These are phyloP conservation scores for Phyllotreta striolata DNA, from an alignment of 2,888 invertebrate species.

Conservation along the genomic window DNA sequence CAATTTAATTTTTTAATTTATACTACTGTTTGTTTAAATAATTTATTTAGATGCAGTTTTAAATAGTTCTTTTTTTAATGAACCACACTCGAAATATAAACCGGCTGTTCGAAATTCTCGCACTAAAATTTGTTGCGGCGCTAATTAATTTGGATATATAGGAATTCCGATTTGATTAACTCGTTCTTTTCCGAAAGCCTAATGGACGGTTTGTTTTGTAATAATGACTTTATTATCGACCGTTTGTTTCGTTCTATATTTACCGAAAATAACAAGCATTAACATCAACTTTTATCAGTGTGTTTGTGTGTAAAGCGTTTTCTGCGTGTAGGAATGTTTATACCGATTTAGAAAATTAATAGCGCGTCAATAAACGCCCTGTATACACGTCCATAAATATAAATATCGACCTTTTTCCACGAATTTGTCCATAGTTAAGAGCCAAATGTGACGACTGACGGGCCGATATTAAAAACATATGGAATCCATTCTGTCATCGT, in stretches of 20 bases:
- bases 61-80: no score
- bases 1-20: no score
- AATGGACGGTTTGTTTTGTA: conserved; percentile 20
- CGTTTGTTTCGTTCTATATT: neutral
- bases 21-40: no score
- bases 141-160: conserved; percentile 25
- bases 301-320: neutral
- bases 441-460: conserved; percentile 35
- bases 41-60: no score
- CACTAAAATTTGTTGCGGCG: no score
- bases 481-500: conserved; percentile 44
- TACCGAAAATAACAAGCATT: no score
- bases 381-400: conserved; percentile 33
- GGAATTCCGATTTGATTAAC: conserved; percentile 20
- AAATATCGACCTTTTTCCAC: conserved; percentile 34
- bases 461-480: conserved; percentile 43
- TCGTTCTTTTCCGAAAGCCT: conserved; percentile 17
- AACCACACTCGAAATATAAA: no score
- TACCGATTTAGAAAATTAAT: neutral
- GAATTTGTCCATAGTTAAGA: conserved; percentile 35
- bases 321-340: neutral
- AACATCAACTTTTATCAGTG: no score
- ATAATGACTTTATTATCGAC: conserved; percentile 19
- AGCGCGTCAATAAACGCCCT: conserved; percentile 29
- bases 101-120: no score